Percentiles rank a stretch among this genome's conserved stretches.
Evolutionary conservation across 2,797 vertebrate genomes (phyloP).

Genomic region (Rhinoraja longicauda): DNA sequence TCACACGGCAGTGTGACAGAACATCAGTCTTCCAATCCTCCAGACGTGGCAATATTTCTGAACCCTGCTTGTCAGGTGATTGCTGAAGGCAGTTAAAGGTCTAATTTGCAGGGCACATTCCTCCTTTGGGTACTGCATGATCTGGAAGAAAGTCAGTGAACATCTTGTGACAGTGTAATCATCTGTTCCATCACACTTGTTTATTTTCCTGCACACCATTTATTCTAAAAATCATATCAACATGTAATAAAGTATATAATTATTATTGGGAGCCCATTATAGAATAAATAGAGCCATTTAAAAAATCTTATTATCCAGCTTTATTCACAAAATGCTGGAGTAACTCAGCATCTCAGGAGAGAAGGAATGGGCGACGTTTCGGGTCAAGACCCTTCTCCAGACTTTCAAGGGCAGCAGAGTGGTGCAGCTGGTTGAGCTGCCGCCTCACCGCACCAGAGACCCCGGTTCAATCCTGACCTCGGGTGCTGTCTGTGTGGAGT

Average conservation of each 20-base stretch:
- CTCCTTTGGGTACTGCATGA: conserved; percentile 40
- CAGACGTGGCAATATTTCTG: conserved; percentile 43
- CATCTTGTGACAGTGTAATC: conserved; percentile 33
- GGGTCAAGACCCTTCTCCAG: too few relatives aligned
- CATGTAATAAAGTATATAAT: not conserved
- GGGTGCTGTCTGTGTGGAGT: too few relatives aligned
- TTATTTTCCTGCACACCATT: not conserved
- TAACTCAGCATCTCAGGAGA: too few relatives aligned
- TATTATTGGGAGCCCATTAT: not conserved
- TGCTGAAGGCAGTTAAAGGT: conserved; percentile 42
- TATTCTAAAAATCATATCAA: not conserved
- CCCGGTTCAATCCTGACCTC: too few relatives aligned
- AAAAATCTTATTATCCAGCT: too few relatives aligned
- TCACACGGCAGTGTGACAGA: conserved; percentile 49
- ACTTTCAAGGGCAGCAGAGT: too few relatives aligned
- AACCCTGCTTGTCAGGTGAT: conserved; percentile 40
- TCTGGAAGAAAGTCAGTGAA: conserved; percentile 42
- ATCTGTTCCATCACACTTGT: conserved; percentile 40
- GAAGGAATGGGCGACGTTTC: too few relatives aligned
- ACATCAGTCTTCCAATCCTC: conserved; percentile 6
- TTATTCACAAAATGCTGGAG: too few relatives aligned
- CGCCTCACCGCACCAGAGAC: too few relatives aligned
- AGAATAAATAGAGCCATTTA: not conserved
- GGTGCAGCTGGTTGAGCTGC: too few relatives aligned
- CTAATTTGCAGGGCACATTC: conserved; percentile 47